Evolutionary conservation across 2,888 invertebrate genomes (phyloP).

Genomic region (Rhabditoides inermis): DNA sequence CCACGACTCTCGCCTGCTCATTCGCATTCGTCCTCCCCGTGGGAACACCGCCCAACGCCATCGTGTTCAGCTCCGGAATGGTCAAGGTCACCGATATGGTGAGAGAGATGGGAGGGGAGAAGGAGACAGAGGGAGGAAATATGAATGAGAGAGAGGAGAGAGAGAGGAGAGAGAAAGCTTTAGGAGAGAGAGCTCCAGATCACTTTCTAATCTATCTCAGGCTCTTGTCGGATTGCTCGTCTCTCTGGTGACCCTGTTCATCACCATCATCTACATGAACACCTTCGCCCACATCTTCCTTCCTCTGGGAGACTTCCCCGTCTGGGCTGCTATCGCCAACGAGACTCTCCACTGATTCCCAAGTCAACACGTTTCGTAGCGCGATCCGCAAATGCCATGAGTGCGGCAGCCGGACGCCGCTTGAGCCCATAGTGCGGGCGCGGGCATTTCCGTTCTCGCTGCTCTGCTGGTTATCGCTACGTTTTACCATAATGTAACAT

Average conservation of each 20-base stretch:
- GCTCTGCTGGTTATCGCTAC: no score
- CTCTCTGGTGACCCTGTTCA: slow-evolving; percentile 18
- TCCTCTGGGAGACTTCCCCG: slow-evolving; percentile 17
- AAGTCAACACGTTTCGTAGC: neutral
- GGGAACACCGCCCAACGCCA: slow-evolving; percentile 87
- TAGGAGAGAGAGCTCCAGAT: no score
- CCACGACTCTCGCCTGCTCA: slow-evolving; percentile 62
- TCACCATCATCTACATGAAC: slow-evolving; percentile 31
- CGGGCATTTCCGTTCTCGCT: no score
- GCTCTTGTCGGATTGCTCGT: slow-evolving; percentile 22
- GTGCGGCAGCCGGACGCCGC: no score
- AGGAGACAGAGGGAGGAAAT: neutral
- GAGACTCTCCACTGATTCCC: no score
- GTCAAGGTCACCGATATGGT: slow-evolving; percentile 42
- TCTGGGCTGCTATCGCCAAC: no score
- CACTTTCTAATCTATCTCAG: no score
- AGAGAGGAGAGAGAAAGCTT: neutral
- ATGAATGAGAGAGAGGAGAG: neutral
- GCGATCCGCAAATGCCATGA: no score
- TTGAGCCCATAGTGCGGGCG: no score
- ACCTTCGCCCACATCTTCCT: slow-evolving; percentile 20
- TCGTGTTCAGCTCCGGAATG: slow-evolving; percentile 57
- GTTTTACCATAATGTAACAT: no score
- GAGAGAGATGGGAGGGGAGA: neutral
- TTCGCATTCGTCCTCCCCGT: slow-evolving; percentile 57